Evolutionary conservation across 2,888 invertebrate genomes (phyloP).

Genomic region (Caenorhabditis sp.): DNA sequence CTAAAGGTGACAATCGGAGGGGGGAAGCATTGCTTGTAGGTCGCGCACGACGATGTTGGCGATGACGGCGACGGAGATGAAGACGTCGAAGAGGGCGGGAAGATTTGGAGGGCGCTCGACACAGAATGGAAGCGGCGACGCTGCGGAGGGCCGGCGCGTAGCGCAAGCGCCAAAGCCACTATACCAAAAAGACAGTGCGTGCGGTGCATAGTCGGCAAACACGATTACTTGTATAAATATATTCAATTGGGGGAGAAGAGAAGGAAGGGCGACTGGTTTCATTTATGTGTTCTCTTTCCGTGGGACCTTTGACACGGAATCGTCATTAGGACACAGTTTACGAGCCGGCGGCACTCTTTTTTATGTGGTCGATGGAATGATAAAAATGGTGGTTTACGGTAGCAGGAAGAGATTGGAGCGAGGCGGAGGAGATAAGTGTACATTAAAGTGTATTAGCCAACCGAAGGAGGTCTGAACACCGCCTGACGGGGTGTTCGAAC

Average conservation of each 20-base stretch:
- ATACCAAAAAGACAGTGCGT: constrained; percentile 54
- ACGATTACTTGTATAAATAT: constrained; percentile 54
- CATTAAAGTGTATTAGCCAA: too few relatives aligned
- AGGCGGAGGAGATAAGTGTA: too few relatives aligned
- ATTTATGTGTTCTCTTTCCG: constrained; percentile 44
- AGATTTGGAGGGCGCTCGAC: constrained; percentile 48
- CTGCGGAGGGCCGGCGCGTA: constrained; percentile 44
- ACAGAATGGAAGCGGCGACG: constrained; percentile 47
- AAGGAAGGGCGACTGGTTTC: constrained; percentile 28
- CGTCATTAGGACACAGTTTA: constrained; percentile 42
- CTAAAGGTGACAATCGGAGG: constrained; percentile 39
- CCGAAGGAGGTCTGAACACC: constrained; percentile 26
- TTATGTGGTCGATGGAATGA: too few relatives aligned
- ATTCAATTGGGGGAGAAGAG: constrained; percentile 42
- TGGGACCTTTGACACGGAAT: constrained; percentile 38
- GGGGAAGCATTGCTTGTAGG: constrained; percentile 42
- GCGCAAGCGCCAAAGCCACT: constrained; percentile 55
- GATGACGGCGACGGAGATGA: constrained; percentile 23
- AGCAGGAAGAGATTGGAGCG: constrained; percentile 4
- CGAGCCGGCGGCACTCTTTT: too few relatives aligned
- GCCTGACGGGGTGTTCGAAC: constrained; percentile 27
- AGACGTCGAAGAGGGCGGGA: constrained; percentile 21
- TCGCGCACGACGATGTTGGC: constrained; percentile 47
- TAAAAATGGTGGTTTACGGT: too few relatives aligned
- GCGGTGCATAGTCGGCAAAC: constrained; percentile 53